These are phyloP conservation scores for Sebastiscus tertius DNA, from an alignment of 2,797 vertebrate genomes.

Conservation along the genomic window DNA sequence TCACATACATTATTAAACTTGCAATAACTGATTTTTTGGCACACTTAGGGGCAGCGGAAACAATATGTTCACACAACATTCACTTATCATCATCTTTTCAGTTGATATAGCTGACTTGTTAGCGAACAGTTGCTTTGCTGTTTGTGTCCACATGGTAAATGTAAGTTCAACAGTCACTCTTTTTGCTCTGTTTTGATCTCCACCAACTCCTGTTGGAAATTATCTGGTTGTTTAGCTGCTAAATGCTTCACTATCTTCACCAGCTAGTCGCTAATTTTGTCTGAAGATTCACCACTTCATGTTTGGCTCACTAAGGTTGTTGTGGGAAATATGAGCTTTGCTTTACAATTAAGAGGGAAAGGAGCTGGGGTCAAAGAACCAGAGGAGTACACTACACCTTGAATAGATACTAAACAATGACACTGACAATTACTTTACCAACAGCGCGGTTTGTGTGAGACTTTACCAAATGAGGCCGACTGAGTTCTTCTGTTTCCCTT, in stretches of 20 bases:
- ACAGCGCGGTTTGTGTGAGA: background rate
- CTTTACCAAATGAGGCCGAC: constrained; percentile 14
- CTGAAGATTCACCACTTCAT: background rate
- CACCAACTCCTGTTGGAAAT: background rate
- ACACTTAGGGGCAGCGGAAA: background rate
- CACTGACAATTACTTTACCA: background rate
- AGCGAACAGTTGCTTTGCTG: background rate
- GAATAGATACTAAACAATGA: constrained; percentile 16
- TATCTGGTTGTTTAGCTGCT: background rate
- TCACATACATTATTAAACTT: background rate
- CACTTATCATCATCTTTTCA: background rate
- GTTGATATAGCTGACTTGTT: background rate
- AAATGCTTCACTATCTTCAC: background rate
- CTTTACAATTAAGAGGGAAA: constrained; percentile 12
- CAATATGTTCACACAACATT: background rate
- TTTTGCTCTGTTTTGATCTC: background rate
- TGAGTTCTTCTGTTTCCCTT: constrained; percentile 24
- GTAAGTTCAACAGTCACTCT: background rate
- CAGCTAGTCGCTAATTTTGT: background rate
- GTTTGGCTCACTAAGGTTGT: constrained; percentile 17
- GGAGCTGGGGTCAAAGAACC: background rate
- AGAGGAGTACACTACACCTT: background rate
- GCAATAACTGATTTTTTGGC: background rate
- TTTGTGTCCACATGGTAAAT: background rate
- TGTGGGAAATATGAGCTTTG: constrained; percentile 11